Percentiles rank a stretch among this genome's conserved stretches.
phyloP scores from a whole-genome alignment of 2,113 vertebrate species.

The Plecturocebus donacophilus region DNA sequence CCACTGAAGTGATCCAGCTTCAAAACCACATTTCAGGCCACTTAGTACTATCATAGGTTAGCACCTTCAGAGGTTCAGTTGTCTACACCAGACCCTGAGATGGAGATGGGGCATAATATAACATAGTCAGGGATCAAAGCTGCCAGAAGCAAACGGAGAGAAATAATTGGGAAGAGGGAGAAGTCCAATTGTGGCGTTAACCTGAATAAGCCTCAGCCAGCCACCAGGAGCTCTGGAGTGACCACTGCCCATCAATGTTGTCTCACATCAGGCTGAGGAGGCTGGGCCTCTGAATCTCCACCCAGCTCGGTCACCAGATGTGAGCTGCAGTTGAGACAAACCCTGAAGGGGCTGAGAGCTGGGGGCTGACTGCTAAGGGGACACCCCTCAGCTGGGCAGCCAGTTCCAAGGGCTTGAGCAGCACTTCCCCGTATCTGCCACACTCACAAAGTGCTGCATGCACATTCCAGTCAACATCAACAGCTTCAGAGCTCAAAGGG shows the following conservation, averaged over 20 bases:
- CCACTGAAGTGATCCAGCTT: background rate
- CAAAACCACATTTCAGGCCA: background rate
- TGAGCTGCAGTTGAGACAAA: background rate
- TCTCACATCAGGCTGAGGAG: background rate
- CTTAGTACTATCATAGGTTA: too few relatives aligned
- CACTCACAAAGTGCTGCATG: fast-evolving
- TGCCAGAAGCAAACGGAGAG: background rate
- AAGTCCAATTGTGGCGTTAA: background rate
- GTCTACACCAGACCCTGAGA: background rate
- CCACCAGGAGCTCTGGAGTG: too few relatives aligned
- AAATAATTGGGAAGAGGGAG: background rate
- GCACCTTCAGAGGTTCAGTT: background rate
- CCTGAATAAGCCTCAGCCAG: background rate
- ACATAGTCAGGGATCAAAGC: background rate
- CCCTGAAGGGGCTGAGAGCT: background rate
- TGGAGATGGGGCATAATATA: background rate
- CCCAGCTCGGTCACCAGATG: background rate
- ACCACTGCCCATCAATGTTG: too few relatives aligned
- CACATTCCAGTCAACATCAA: background rate
- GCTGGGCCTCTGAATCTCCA: background rate
- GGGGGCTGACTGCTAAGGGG: background rate
- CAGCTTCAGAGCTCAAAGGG: background rate
- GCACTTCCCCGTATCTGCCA: background rate
- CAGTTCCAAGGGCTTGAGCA: background rate
- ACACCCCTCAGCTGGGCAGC: fast-evolving